A percentile compares a stretch with the other conserved stretches of the same genome.
phyloP scores from a whole-genome alignment of 2,888 invertebrate genomes.

The Podabrus alpinus region DNA sequence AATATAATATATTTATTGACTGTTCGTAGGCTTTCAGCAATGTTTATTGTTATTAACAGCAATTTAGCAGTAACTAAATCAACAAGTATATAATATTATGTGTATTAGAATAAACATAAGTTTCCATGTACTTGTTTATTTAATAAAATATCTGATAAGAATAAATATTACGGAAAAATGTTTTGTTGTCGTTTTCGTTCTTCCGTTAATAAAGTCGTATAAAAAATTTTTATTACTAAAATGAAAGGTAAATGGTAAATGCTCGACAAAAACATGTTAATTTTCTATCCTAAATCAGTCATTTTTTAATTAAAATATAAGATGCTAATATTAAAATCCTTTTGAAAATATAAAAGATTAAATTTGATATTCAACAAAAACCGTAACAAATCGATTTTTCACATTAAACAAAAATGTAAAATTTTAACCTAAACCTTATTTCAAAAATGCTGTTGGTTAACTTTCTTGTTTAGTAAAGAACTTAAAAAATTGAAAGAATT shows the following conservation, averaged over 20 bases:
- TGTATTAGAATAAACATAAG: no score
- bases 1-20: no score
- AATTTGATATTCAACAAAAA: not conserved
- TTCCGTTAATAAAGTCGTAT: no score
- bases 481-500: not conserved
- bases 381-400: not conserved
- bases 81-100: no score
- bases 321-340: not conserved
- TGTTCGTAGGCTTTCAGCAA: no score
- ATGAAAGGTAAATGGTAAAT: not conserved
- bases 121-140: no score
- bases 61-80: no score
- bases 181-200: no score
- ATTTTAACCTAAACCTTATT: not conserved
- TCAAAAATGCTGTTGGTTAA: not conserved
- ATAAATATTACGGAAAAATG: no score
- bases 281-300: not conserved
- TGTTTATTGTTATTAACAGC: no score
- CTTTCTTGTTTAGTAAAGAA: not conserved
- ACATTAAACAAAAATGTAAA: not conserved
- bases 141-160: no score
- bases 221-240: no score
- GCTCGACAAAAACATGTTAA: not conserved
- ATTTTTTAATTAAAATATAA: not conserved
- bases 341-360: not conserved